Base-by-base conservation (phyloP, 2,888 invertebrate genomes). In the Taphrorychus bicolor region DNA sequence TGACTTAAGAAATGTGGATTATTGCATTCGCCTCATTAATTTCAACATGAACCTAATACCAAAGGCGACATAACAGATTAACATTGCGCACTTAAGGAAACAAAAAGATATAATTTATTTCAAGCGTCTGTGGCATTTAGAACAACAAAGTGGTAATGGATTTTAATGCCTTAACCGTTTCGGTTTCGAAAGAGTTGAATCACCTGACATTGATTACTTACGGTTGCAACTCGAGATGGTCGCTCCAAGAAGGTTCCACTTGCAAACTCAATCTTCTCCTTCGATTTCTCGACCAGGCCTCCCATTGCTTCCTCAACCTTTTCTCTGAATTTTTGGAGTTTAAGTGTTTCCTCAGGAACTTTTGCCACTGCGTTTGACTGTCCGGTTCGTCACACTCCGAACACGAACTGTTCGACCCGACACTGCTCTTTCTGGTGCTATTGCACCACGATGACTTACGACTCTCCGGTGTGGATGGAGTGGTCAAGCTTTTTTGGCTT, bases 221-320 rank as follows among this genome's bases (percentile, higher is more conserved):
- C 79, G 75, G 73, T 72, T 78, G 78, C 66, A 56, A 69, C 65
- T 70, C 70, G 52, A 77, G 66, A 70, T 57, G 59, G 16, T 76
- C 74, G 45, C 60, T 66, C 54, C 69, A 73, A 23, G 73, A 74
- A 0, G 76, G 66, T 54, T 80, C 80, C 7, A 77, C 76, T 57
- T 77, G 76, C n/a, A 77, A 73, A 71, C 82, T 82, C 40, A 83
- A 71, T 21, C 63, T 19, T 73, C 81, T 82, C 57, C 77, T 76
- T 54, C 77, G 77, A 68, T 81, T 82, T 70, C 82, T 78, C 24
- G 82, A 81, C 83, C 83, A 83, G 2, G 82, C 83, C 69, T 82
- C 82, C 70, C 83, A 73, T 69, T 83, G 82, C 71, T 82, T 81
- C 75, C 78, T 78, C 66, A 83, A 67, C 65, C 82, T 76, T 70